phyloP scores from a whole-genome alignment of 2,888 invertebrate species.

The Cephus sareptanus region DNA sequence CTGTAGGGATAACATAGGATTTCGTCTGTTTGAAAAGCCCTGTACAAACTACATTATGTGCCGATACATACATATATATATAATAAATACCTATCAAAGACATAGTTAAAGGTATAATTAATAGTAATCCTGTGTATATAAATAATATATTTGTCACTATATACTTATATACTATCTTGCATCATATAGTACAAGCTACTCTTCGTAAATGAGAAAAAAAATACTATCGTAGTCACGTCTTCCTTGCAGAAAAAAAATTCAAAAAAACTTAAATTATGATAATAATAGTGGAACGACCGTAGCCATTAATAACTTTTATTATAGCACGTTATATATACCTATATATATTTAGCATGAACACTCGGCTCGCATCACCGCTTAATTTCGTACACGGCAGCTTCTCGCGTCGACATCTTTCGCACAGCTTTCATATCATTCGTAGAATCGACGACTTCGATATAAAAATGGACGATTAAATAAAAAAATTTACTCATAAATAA shows the following conservation, averaged over 20 bases:
- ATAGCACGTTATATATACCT: not conserved
- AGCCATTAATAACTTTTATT: not conserved
- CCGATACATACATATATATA: not conserved
- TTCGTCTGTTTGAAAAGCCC: not conserved
- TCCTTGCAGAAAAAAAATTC: not conserved
- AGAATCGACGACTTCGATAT: not conserved
- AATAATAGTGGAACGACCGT: not conserved
- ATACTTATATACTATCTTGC: not conserved
- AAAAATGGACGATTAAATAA: not conserved
- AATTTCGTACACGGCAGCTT: not conserved
- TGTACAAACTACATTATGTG: not conserved
- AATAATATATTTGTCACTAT: not conserved
- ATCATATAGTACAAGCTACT: not conserved
- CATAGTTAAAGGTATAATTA: not conserved
- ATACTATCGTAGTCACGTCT: not conserved
- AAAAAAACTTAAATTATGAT: too few species aligned
- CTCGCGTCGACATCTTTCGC: not conserved
- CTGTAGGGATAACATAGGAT: not conserved
- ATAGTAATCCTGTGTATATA: not conserved
- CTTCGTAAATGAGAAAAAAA: not conserved
- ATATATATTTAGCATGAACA: not conserved
- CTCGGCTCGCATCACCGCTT: not conserved
- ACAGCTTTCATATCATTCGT: not conserved
- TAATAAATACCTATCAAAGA: not conserved
- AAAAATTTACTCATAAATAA: not conserved